Evolutionary conservation across 1,140 invertebrate genomes (phyloP).

Genomic region (Calliphora vicina): DNA sequence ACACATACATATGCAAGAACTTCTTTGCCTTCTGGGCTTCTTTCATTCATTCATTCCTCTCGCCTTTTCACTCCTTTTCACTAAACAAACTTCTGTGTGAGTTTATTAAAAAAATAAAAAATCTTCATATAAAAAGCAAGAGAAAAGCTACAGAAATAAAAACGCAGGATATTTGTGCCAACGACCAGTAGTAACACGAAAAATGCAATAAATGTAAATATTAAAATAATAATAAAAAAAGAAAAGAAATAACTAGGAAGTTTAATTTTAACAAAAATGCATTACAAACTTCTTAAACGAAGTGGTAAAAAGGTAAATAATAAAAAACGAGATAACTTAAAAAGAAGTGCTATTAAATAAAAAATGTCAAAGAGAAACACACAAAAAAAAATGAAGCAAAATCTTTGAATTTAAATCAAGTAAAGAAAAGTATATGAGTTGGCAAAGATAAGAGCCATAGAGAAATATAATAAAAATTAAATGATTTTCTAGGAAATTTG

Average conservation of each 20-base stretch:
- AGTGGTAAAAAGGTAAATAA: not conserved
- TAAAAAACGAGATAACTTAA: not conserved
- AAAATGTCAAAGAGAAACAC: not conserved
- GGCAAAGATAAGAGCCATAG: not conserved
- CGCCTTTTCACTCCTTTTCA: not conserved
- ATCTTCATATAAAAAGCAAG: not conserved
- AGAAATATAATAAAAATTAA: not conserved
- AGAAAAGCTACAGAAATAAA: not conserved
- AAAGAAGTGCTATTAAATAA: not conserved
- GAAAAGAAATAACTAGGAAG: constrained; percentile 19
- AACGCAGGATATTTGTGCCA: constrained; percentile 18
- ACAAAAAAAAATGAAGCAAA: no score
- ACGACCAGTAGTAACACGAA: constrained; percentile 34
- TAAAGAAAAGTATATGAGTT: not conserved
- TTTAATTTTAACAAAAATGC: constrained; percentile 24
- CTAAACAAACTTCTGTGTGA: not conserved
- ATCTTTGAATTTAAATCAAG: no score
- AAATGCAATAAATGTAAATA: constrained; percentile 34
- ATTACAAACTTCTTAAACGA: constrained; percentile 14
- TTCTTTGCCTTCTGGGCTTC: constrained; percentile 7
- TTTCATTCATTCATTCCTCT: not conserved
- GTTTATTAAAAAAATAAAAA: constrained; percentile 5
- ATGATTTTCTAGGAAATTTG: not conserved
- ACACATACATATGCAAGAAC: not conserved
- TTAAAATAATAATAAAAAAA: constrained; percentile 9